A percentile compares a stretch with the other conserved stretches of the same genome.
Evolutionary conservation across 2,113 vertebrate genomes (phyloP).

Genomic region (Tyrannus savana): DNA sequence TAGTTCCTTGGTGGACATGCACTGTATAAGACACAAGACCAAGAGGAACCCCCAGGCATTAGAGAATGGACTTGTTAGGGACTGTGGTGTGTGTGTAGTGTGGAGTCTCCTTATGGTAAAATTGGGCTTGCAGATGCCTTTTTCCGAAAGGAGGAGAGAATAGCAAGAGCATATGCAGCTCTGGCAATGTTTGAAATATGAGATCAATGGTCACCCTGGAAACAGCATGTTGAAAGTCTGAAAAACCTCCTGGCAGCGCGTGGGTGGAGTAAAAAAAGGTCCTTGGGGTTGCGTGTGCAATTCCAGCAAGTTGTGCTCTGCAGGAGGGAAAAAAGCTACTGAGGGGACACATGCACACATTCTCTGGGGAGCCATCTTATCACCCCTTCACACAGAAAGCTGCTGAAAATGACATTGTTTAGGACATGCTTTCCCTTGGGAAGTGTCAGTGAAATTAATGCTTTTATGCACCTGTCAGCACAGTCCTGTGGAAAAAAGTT

Average conservation of each 20-base stretch:
- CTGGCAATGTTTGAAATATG: conserved; percentile 36
- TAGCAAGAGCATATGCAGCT: background rate
- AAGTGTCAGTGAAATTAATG: background rate
- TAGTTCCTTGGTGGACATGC: background rate
- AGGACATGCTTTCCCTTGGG: conserved; percentile 14
- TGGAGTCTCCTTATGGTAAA: background rate
- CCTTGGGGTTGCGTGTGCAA: background rate
- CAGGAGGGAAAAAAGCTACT: conserved; percentile 2
- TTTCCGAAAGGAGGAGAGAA: background rate
- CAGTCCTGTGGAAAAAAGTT: background rate
- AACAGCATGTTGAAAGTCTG: conserved; percentile 28
- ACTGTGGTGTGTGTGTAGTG: background rate
- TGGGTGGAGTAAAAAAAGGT: conserved; percentile 20
- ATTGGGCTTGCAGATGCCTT: background rate
- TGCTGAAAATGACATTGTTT: background rate
- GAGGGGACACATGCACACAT: accelerated
- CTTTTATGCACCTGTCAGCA: conserved; percentile 6
- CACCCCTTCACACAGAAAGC: background rate
- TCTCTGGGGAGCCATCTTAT: background rate
- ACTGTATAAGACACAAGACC: background rate
- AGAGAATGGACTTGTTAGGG: background rate
- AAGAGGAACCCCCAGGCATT: background rate
- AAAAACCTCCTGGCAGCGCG: background rate
- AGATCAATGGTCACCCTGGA: conserved; percentile 41
- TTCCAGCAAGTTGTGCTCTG: background rate